Evolutionary conservation across 2,113 vertebrate genomes (phyloP), one percentile per base, ranked within the genome.

Genomic region (Coptodon bakossiorum): DNA sequence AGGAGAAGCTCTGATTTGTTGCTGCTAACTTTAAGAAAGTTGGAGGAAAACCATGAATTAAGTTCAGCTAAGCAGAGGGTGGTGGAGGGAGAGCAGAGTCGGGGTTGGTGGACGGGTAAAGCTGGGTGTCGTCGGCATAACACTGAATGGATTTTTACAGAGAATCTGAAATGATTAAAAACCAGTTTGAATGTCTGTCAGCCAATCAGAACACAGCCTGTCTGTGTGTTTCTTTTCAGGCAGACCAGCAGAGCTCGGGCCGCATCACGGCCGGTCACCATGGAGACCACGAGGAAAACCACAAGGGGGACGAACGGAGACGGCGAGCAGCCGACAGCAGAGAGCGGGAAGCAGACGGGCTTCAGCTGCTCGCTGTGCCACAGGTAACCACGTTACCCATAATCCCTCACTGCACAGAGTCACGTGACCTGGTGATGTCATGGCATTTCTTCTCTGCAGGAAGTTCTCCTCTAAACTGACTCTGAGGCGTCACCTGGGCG

Each of bases 401-500:
- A 61, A 76, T 50, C 6, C 43, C 53, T 45, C 36, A 34, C 31
- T 53, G 4, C 61, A 16, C 57, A 19, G 6, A 5, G 53, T 61
- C 3, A 2, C 7, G 2, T 81, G 3, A 16, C 6, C 59, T 76
- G 79, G 19, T 76, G 43, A 76, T 48, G 43, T 76, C 71, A 76
- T 19, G 16, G 40, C 14, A 4, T 56, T 19, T 56, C 34, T 11
- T 57, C n/a, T 81, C 36, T 22, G 56, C 95, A 98, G 97, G 95
- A 97, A 92, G 36, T 93, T 95, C 94, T 96, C 93, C 53, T 95
- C 94, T 1, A 86, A 93, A 78, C 85, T 97, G 83, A 96, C 95
- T 22, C 83, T 97, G 89, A 92, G 92, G 61, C 95, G 97, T 31
- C 95, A 96, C 93, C 90, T 89, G 86, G 96, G 96, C 16, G 83